Evolutionary conservation across 2,888 invertebrate genomes (phyloP), one percentile per base, ranked within the genome.

Genomic region (Ectobius pallidus): DNA sequence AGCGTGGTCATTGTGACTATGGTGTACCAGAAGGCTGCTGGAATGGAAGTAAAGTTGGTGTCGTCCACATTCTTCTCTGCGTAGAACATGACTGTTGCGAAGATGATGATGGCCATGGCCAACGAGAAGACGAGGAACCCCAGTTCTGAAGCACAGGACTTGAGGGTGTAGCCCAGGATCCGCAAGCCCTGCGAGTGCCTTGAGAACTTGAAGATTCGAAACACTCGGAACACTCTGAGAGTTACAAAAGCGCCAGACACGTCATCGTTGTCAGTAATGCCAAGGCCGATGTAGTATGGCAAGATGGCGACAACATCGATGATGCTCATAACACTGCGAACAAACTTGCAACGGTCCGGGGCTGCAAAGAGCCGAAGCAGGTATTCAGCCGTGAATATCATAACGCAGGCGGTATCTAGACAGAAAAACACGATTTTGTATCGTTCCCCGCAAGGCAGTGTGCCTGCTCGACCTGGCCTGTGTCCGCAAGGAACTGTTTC

Each of bases 51-150:
- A 88, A 99, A 99, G 84, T 95, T 95, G 71, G 99, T 99, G 80
- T 93, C 93, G 80, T 92, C 92, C 78, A 97, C 98, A 84, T 98
- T 98, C 87, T 99, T 99, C 88, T 99, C 99, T 69, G 99, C 98
- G 87, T 99, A 99, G 88, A 97, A 99, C 98, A 99, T 99, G 79
- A 99, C 97, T 49, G 99, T 99, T 76, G 99, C 99, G 85, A 99
- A 99, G 81, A 99, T 99, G 81, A 99, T 99, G 84, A 99, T 99
- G 80, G 99, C 99, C 99, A 99, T 99, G 77, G 98, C 97, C 81
- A 99, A 87, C 34, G 99, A 99, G 86, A 99, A 99, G 75, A 99
- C 97, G 76, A 99, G 91, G 87, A 99, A 99, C 78, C 99, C 99
- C 79, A 99, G 90, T 86, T 99, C 99, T 84, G 96, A 97, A 83